A percentile compares a stretch with the other conserved stretches of the same genome.
phyloP scores from a whole-genome alignment of 2,797 vertebrate species.

The Pampus argenteus region DNA sequence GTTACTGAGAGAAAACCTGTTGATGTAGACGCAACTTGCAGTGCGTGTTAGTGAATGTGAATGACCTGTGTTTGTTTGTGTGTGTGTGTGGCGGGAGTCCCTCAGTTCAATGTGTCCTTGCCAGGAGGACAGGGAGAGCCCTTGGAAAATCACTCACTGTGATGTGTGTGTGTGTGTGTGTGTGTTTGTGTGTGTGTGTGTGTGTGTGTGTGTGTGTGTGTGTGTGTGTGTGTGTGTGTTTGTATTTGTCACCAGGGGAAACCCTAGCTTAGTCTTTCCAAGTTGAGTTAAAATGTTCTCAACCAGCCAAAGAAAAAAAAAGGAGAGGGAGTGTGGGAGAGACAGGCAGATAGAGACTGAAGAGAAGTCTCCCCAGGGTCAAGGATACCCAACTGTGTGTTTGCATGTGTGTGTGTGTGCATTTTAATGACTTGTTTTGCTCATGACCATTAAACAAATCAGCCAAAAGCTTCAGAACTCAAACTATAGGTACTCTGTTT shows the following conservation, averaged over 20 bases:
- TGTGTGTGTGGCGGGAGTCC: conserved; percentile 58
- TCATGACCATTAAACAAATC: conserved; percentile 49
- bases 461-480: conserved; percentile 24
- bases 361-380: conserved; percentile 34
- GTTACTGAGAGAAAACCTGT: conserved; percentile 19
- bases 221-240: conserved; percentile 39
- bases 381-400: conserved; percentile 41
- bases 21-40: conserved; percentile 29
- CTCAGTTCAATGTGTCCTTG: conserved; percentile 59
- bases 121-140: conserved; percentile 71
- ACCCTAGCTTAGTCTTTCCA: conserved; percentile 63
- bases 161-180: conserved; percentile 33
- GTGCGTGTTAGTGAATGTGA: conserved; percentile 30
- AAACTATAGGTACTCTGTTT: conserved; percentile 27
- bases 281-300: conserved; percentile 57
- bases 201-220: conserved; percentile 36
- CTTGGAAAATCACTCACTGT: conserved; percentile 35
- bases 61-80: conserved; percentile 27
- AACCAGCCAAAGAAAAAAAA: conserved; percentile 39
- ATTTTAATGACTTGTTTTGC: conserved; percentile 43
- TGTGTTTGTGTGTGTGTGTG: conserved; percentile 33
- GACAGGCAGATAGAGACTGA: conserved; percentile 27
- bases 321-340: conserved; percentile 31
- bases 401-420: conserved; percentile 12
- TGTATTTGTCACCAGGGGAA: conserved; percentile 78